Conservation (phyloP, 2,888 invertebrate genomes). For the Rhabditoides inermis region DNA sequence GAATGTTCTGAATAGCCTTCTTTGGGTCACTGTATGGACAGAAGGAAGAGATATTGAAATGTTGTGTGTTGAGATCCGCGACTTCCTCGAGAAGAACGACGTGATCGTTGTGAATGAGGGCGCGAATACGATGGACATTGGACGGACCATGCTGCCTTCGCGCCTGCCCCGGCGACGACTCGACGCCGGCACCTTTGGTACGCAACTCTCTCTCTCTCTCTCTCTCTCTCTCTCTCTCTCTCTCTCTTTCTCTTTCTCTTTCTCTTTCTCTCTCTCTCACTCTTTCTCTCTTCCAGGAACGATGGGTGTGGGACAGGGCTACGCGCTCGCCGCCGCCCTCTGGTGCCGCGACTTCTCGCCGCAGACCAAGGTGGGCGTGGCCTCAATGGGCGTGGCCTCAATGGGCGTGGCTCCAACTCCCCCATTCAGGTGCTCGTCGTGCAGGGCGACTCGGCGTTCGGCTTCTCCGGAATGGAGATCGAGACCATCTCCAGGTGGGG, state of each 20-base stretch:
- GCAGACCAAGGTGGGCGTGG: slow-evolving; percentile 59
- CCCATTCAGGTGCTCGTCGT: slow-evolving; percentile 69
- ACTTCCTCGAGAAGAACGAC: slow-evolving; percentile 55
- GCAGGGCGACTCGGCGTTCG: slow-evolving; percentile 94
- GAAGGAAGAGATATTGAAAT: too few relatives aligned
- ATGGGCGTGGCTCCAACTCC: neutral
- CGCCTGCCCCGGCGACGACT: slow-evolving; percentile 54
- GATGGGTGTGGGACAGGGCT: slow-evolving; percentile 48
- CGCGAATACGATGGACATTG: slow-evolving; percentile 97
- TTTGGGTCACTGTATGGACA: too few relatives aligned
- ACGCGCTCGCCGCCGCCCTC: slow-evolving; percentile 69
- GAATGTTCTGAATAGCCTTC: too few relatives aligned
- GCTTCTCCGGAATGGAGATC: slow-evolving; percentile 94
- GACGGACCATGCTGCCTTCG: slow-evolving; percentile 59
- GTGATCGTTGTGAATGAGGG: slow-evolving; percentile 89
- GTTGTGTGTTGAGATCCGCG: slow-evolving; percentile 44
- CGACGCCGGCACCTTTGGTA: slow-evolving; percentile 88
- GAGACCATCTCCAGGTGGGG: slow-evolving; percentile 76
- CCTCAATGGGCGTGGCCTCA: too few relatives aligned
- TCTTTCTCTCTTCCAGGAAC: slow-evolving; percentile 16
- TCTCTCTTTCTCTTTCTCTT: neutral
- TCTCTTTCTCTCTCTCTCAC: neutral
- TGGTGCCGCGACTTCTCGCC: slow-evolving; percentile 76
- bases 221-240: neutral
- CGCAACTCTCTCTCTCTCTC: neutral